Evolutionary conservation across 2,888 invertebrate genomes (phyloP), one percentile per base, ranked within the genome.

Genomic region (Crepidodera aurea): DNA sequence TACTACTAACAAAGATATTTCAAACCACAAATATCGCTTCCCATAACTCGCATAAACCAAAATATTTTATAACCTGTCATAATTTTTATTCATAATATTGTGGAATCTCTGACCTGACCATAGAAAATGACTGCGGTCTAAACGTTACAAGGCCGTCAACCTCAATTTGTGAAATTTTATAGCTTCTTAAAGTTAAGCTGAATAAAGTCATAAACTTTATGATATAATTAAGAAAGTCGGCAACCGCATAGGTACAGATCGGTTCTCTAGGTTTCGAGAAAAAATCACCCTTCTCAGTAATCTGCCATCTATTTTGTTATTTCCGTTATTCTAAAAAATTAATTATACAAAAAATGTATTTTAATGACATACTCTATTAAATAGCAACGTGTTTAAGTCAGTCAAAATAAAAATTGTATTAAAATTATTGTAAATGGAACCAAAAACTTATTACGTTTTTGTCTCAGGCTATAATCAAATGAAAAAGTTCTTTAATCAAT

Each of bases 121-220:
- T 57, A 39, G 57, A 57, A 53, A 53, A 57, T 50, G 34, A 50
- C 16, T 57, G 57, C 48, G 57, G 57, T 57, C 27, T 48, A 48
- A 54, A 51, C 55, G 51, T 40, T 61, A 61, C 51, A 50, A 61
- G 61, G 61, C 40, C 61, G 50, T 50, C 55, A 61, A 61, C 61
- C 61, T 56, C 61, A 51, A 61, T 56, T 56, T 61, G 44, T 51
- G 37, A 50, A 60, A 51, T 61, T 51, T 56, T 51, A 56, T 57
- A 61, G 56, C 51, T 51, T 27, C 51, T 57, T 57, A 48, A 57
- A 27, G 57, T 61, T 27, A 22, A 61, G 51, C 55, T 51, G 56
- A 56, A 54, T 48, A 57, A 50, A 57, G 57, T 57, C 57, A 29
- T 57, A 57, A 57, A 57, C 39, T 57, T 57, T 57, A 57, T 50